Evolutionary conservation across 2,888 invertebrate species (phyloP).

Genomic region (Heteromyza rotundicornis): DNA sequence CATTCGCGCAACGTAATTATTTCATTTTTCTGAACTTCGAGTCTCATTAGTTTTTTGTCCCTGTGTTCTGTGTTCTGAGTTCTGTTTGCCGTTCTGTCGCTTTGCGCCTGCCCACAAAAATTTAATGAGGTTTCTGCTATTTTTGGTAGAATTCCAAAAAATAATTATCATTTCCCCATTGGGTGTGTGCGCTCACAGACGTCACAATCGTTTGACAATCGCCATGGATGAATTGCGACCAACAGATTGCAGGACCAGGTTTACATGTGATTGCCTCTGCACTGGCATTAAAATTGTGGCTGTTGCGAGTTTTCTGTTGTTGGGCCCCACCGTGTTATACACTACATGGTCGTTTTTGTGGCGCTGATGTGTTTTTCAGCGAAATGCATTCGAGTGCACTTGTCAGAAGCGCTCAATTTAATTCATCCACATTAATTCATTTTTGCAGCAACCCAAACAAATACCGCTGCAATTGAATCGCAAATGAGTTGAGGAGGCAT

Average conservation of each 20-base stretch:
- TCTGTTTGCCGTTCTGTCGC: slow-evolving; percentile 17
- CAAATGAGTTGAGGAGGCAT: too few species aligned
- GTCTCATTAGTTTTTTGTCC: slow-evolving; percentile 29
- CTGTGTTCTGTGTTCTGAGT: slow-evolving; percentile 17
- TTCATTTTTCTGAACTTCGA: slow-evolving; percentile 24
- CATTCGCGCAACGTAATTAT: slow-evolving; percentile 39
- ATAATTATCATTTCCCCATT: slow-evolving; percentile 53
- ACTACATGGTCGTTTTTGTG: slow-evolving; percentile 24
- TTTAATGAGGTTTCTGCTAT: slow-evolving; percentile 57
- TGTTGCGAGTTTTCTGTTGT: too few species aligned
- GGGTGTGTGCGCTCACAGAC: slow-evolving; percentile 6
- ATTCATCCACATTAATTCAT: slow-evolving; percentile 38
- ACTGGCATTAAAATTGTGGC: neutral
- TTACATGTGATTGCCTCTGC: neutral
- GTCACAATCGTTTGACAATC: slow-evolving; percentile 38
- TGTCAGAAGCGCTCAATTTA: slow-evolving; percentile 38
- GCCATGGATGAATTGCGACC: slow-evolving; percentile 33
- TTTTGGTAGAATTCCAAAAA: slow-evolving; percentile 57
- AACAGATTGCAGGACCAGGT: slow-evolving; percentile 20
- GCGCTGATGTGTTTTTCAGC: slow-evolving; percentile 17
- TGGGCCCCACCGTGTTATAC: neutral
- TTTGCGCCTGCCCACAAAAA: slow-evolving; percentile 28
- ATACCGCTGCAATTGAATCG: too few species aligned
- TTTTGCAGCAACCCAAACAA: too few species aligned
- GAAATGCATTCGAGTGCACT: slow-evolving; percentile 13